Percentiles rank a stretch among this genome's conserved stretches.
These are phyloP conservation scores for Thymallus thymallus DNA, from an alignment of 2,113 vertebrate genomes.

Conservation along the genomic window DNA sequence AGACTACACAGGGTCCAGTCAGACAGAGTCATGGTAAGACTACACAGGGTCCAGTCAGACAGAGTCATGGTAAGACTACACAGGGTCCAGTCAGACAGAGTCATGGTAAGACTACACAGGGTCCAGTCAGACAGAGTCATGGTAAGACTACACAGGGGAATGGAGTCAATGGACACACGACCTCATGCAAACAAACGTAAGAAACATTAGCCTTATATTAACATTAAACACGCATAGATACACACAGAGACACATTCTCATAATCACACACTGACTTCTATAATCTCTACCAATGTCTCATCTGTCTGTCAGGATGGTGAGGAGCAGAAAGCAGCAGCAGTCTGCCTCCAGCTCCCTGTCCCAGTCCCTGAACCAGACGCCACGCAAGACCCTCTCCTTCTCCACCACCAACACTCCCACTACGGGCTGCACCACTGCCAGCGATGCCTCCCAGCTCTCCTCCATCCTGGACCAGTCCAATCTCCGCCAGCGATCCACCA, in stretches of 20 bases:
- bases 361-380: conserved; percentile 61
- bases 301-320: conserved; percentile 50
- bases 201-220: too few relatives aligned
- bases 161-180: not conserved
- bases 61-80: conserved; percentile 75
- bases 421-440: conserved; percentile 42
- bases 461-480: conserved; percentile 76
- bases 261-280: not conserved
- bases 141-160: too few relatives aligned
- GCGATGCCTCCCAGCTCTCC: conserved; percentile 57
- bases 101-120: too few relatives aligned
- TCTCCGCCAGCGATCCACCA: conserved; percentile 79
- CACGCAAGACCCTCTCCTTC: conserved; percentile 60
- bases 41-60: too few relatives aligned
- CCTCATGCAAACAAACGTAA: not conserved
- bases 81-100: too few relatives aligned
- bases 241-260: not conserved
- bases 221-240: not conserved
- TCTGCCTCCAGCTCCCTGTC: conserved; percentile 44
- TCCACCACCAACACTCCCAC: conserved; percentile 57
- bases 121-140: too few relatives aligned
- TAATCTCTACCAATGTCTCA: too few relatives aligned
- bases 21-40: too few relatives aligned
- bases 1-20: conserved; percentile 36
- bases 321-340: conserved; percentile 60